These are phyloP conservation scores for Zhuqinia jingwanae DNA, from an alignment of 2,888 invertebrate genomes.

Conservation along the genomic window DNA sequence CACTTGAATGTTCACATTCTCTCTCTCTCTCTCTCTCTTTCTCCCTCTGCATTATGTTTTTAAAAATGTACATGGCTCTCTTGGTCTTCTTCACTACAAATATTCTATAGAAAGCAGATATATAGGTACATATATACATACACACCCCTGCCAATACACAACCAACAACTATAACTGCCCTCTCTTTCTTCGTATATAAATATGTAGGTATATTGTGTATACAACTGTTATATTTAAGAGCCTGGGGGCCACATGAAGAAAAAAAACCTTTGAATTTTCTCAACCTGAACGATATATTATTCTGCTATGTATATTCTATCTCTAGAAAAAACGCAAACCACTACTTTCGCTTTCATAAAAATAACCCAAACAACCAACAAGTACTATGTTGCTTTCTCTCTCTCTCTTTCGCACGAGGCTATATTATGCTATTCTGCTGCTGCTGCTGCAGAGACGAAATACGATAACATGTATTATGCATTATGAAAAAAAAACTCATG, in stretches of 20 bases:
- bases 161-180: neutral
- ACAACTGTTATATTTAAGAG: conserved; percentile 16
- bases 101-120: no score
- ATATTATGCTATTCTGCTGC: neutral
- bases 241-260: conserved; percentile 45
- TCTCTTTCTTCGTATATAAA: no score
- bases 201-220: no score
- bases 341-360: neutral
- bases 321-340: neutral
- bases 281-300: neutral
- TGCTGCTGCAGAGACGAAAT: neutral
- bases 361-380: conserved; percentile 2
- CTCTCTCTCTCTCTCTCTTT: conserved; percentile 29
- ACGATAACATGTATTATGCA: conserved; percentile 18
- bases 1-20: conserved; percentile 63
- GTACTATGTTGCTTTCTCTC: no score
- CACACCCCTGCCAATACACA: no score
- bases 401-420: neutral
- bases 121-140: no score
- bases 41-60: conserved; percentile 30
- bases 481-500: conserved; percentile 44
- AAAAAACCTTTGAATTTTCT: conserved; percentile 28
- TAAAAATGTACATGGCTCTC: conserved; percentile 26
- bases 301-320: neutral
- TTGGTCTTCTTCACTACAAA: neutral